Percentiles rank a stretch among this genome's conserved stretches.
Evolutionary conservation across 2,888 invertebrate genomes (phyloP).

Genomic region (Scaptomyza tumidula): DNA sequence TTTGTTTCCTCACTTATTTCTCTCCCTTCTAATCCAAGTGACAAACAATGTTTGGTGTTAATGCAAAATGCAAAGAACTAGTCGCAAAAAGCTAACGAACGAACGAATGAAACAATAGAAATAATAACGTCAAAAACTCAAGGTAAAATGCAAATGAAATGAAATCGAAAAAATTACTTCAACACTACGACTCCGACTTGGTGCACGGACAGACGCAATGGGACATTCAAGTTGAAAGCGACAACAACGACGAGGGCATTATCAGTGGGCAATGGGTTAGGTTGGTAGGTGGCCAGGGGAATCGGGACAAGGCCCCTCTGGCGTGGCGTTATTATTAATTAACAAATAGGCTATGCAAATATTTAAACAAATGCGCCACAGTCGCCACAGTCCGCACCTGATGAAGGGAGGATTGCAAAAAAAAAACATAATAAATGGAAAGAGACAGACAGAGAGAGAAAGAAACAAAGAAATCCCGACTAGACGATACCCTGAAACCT

Average conservation of each 20-base stretch:
- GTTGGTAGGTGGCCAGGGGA: background rate
- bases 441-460: too few relatives aligned
- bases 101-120: conserved; percentile 6
- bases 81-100: background rate
- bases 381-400: background rate
- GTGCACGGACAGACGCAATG: conserved; percentile 20
- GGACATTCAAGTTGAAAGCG: conserved; percentile 18
- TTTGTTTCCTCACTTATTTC: conserved; percentile 8
- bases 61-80: background rate
- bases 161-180: conserved; percentile 52
- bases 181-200: conserved; percentile 15
- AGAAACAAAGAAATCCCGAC: background rate
- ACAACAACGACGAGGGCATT: conserved; percentile 17
- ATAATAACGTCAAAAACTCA: conserved; percentile 43
- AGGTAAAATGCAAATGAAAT: conserved; percentile 64
- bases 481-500: too few relatives aligned
- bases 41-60: conserved; percentile 8
- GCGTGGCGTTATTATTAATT: conserved; percentile 59
- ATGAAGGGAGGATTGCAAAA: conserved; percentile 3
- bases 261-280: conserved; percentile 9
- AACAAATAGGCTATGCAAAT: conserved; percentile 61
- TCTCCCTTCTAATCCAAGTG: conserved; percentile 3
- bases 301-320: conserved; percentile 35
- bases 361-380: conserved; percentile 53
- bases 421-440: background rate